phyloP scores from a whole-genome alignment of 2,113 vertebrate species.

The Trichomycterus rosablanca region DNA sequence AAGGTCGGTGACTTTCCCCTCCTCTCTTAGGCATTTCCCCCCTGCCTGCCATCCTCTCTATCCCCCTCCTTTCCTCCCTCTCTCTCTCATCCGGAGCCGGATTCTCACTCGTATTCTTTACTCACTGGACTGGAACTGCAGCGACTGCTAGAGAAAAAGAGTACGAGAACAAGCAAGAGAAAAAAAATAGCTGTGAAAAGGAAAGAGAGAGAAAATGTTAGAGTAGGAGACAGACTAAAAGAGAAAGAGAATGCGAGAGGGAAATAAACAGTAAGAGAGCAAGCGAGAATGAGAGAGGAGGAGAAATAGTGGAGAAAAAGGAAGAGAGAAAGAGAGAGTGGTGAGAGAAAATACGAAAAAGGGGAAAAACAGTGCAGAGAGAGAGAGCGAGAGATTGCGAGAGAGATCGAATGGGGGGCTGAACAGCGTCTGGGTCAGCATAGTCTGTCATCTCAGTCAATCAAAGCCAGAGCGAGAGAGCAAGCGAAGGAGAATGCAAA shows the following conservation, averaged over 20 bases:
- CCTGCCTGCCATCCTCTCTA: neutral
- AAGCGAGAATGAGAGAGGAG: conserved; percentile 10
- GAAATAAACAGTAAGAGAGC: conserved; percentile 56
- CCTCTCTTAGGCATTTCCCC: conserved; percentile 52
- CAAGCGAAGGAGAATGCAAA: conserved; percentile 20
- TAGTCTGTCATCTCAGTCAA: conserved; percentile 1
- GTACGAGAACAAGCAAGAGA: conserved; percentile 18
- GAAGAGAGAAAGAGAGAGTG: too few relatives aligned
- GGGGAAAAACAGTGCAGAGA: too few relatives aligned
- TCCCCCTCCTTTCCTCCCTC: conserved; percentile 18
- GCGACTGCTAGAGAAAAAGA: conserved; percentile 45
- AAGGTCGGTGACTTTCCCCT: conserved; percentile 41
- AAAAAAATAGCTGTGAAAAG: too few relatives aligned
- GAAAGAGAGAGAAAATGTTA: conserved; percentile 28
- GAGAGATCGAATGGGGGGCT: conserved; percentile 25
- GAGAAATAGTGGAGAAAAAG: too few relatives aligned
- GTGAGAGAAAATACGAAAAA: too few relatives aligned
- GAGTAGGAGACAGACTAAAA: too few relatives aligned
- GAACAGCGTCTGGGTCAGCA: conserved; percentile 1
- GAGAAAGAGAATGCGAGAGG: conserved; percentile 13
- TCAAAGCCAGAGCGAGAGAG: conserved; percentile 39
- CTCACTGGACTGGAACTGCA: conserved; percentile 66
- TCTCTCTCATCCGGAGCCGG: conserved; percentile 19
- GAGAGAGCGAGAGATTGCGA: too few relatives aligned
- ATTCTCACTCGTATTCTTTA: conserved; percentile 65